Conservation (phyloP, 2,888 invertebrate species). For the Caenorhabditis sinica region DNA sequence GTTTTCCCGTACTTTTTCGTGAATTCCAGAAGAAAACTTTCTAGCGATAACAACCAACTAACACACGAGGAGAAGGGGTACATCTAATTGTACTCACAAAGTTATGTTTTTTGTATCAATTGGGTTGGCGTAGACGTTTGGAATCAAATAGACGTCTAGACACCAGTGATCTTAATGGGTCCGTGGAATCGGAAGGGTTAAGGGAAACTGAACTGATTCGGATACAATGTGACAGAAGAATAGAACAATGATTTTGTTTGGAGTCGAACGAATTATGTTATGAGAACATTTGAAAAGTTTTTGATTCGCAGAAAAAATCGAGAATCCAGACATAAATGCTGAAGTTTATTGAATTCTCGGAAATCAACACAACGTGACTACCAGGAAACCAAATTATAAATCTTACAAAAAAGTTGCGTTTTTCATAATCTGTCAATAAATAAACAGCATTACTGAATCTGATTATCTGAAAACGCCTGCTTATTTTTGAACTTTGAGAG, state of each 20-base stretch:
- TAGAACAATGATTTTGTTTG: neutral
- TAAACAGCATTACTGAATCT: neutral
- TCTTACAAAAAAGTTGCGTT: neutral
- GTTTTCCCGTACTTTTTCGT: conserved; percentile 36
- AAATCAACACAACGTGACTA: neutral
- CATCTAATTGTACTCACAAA: conserved; percentile 10
- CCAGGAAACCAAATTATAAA: neutral
- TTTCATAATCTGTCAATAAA: neutral
- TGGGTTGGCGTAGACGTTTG: conserved; percentile 11
- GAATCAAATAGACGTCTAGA: conserved; percentile 34
- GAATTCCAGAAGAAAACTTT: conserved; percentile 24
- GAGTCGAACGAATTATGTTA: neutral
- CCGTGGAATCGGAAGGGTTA: neutral
- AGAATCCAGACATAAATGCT: too few species aligned
- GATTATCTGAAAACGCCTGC: neutral
- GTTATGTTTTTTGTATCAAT: conserved; percentile 4
- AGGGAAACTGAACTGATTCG: conserved; percentile 13
- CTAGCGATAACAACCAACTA: conserved; percentile 18
- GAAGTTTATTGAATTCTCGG: neutral
- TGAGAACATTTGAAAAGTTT: neutral
- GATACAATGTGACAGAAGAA: conserved; percentile 4
- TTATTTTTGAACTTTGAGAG: neutral
- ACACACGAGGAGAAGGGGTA: conserved; percentile 16
- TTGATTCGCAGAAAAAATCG: neutral
- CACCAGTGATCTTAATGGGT: conserved; percentile 25